These are phyloP conservation scores for Branchinecta lynchi DNA, from an alignment of 1,140 invertebrate species.

Conservation along the genomic window DNA sequence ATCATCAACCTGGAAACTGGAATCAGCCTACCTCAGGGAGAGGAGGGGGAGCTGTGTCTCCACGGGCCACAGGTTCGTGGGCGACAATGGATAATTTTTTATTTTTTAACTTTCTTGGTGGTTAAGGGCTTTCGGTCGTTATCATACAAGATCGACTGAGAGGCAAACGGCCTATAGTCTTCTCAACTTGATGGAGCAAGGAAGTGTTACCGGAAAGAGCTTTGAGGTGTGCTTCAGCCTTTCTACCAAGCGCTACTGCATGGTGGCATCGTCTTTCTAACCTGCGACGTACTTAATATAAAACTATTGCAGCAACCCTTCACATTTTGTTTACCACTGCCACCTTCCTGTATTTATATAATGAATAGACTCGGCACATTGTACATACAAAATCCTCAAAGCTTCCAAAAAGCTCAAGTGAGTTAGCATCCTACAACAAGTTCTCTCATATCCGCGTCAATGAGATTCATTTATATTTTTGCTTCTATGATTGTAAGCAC, in stretches of 20 bases:
- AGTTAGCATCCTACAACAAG: conserved; percentile 2
- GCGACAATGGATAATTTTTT: not conserved
- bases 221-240: no score
- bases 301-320: no score
- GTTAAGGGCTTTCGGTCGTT: conserved; percentile 18
- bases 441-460: conserved; percentile 15
- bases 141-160: conserved; percentile 24
- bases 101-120: conserved; percentile 30
- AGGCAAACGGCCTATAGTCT: conserved; percentile 23
- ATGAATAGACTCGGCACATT: no score
- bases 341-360: no score
- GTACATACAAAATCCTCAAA: no score
- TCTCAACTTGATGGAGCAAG: conserved; percentile 23
- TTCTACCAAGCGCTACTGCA: no score
- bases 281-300: no score
- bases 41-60: conserved; percentile 35
- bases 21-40: conserved; percentile 28
- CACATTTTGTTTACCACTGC: no score
- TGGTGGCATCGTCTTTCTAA: no score
- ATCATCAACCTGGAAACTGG: conserved; percentile 31
- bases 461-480: no score
- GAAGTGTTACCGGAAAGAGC: conserved; percentile 23
- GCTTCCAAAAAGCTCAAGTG: not conserved
- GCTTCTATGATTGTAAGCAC: conserved; percentile 20
- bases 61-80: conserved; percentile 27